phyloP scores from a whole-genome alignment of 2,888 invertebrate genomes.

The Labia minor region DNA sequence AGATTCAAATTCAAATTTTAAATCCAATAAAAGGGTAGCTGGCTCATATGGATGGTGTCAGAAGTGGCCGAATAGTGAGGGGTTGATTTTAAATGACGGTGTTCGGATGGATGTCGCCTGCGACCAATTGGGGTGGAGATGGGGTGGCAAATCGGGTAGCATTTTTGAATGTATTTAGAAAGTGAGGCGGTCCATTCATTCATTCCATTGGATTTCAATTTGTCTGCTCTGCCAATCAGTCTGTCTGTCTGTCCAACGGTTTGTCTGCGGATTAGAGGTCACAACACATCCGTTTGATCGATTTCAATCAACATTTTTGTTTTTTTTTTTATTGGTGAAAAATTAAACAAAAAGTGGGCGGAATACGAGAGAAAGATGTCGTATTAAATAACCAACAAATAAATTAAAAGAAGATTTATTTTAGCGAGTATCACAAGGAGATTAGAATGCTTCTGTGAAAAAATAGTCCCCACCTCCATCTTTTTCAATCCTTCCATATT shows the following conservation, averaged over 20 bases:
- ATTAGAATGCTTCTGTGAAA: too few relatives aligned
- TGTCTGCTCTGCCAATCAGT: conserved; percentile 8
- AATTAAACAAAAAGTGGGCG: not conserved
- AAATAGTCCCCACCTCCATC: too few relatives aligned
- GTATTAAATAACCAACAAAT: not conserved
- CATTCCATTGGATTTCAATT: conserved; percentile 13
- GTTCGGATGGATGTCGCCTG: too few relatives aligned
- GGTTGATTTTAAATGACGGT: too few relatives aligned
- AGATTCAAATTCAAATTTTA: too few relatives aligned
- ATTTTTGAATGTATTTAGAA: conserved; percentile 8
- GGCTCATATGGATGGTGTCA: too few relatives aligned
- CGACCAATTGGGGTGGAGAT: not conserved
- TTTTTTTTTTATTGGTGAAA: not conserved
- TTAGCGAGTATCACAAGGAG: not conserved
- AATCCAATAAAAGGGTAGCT: too few relatives aligned
- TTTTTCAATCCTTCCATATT: too few relatives aligned
- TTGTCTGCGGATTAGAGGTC: conserved; percentile 13
- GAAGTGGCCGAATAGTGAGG: too few relatives aligned
- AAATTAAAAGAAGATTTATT: not conserved
- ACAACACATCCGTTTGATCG: conserved; percentile 3
- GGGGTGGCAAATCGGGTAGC: not conserved
- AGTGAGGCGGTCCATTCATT: conserved; percentile 3
- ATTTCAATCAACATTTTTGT: conserved; percentile 2
- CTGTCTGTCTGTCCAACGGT: conserved; percentile 13
- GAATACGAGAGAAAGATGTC: not conserved